Percentiles rank a stretch among this genome's conserved stretches.
Evolutionary conservation across 2,113 vertebrate genomes (phyloP).

Genomic region (Setophaga coronata): DNA sequence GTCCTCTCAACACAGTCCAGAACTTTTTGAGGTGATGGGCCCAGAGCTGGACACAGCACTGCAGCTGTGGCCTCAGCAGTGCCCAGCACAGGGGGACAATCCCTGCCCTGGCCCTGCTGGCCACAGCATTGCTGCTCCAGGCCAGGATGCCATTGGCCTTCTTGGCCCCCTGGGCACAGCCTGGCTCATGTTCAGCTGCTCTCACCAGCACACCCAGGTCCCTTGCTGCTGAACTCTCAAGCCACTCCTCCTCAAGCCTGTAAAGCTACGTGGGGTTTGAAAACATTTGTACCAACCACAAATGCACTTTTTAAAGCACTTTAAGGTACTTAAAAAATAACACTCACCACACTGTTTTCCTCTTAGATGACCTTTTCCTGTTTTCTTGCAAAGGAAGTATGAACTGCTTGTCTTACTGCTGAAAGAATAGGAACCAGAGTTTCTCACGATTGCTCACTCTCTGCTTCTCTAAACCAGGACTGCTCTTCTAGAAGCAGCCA

Average conservation of each 20-base stretch:
- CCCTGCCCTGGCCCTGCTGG: background rate
- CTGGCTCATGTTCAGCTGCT: background rate
- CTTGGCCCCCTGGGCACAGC: background rate
- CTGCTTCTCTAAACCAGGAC: background rate
- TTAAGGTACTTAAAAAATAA: background rate
- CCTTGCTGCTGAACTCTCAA: background rate
- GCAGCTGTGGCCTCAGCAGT: accelerated
- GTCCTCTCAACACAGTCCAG: background rate
- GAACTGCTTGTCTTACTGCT: background rate
- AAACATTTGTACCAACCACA: background rate
- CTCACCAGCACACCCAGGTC: background rate
- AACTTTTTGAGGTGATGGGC: background rate
- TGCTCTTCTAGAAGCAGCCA: background rate
- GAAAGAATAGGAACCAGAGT: background rate
- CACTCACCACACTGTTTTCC: background rate
- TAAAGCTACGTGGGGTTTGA: background rate
- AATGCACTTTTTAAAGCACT: background rate
- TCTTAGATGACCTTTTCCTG: background rate
- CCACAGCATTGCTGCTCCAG: background rate
- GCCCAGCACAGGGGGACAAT: background rate
- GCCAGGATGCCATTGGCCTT: background rate
- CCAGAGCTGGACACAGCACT: background rate
- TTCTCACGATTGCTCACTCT: background rate
- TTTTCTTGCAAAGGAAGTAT: background rate
- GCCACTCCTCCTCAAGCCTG: background rate